Base-by-base conservation (phyloP, 2,797 vertebrate genomes). In the Nannoperca australis region DNA sequence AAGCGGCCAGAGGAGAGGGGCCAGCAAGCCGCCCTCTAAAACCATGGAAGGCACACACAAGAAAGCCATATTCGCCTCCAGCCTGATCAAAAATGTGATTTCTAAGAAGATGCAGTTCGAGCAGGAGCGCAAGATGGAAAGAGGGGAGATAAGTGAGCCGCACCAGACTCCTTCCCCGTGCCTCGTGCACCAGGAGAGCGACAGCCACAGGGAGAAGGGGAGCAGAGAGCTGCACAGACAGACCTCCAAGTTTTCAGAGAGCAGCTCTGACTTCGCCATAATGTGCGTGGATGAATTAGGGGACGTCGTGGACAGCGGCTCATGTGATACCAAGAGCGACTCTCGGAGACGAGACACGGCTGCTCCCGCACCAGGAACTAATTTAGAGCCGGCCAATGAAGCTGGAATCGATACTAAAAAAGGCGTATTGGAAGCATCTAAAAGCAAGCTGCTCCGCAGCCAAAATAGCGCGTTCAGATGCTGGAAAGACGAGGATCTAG, bases 71-170 rank as follows among this genome's bases (percentile, higher is more conserved):
- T 97, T 97, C 80, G 98, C 98, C 0, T 97, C 97, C 22, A 99
- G 96, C 58, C 93, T 99, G 38, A 96, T 99, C 45, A 97, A 99
- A 93, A 99, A 98, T 73, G 96, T 99, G 0, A 96, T 99, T 88
- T 98, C 97, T 27, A 99, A 99, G 91, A 99, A 99, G 91, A 99
- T 99, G 96, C 97, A 98, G 91, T 96, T 96, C 64, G 98, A 99
- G 82, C 97, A 98, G 68, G 98, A 99, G 93, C 96, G 97, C 91
- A 97, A 96, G 85, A 99, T 99, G 98, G 98, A 99, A 87, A 87
- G 98, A n/a, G 98, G 98, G 6, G 96, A 99, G 87, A 96, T 98
- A 49, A 88, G 86, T 0, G 98, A 99, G 85, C 76, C 89, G 15
- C 92, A 84, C 30, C 90, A 86, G 2, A 56, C 79, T 13, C 81